Evolutionary conservation across 2,797 vertebrate genomes (phyloP), one percentile per base, ranked within the genome.

Genomic region (Hemibagrus guttatus): DNA sequence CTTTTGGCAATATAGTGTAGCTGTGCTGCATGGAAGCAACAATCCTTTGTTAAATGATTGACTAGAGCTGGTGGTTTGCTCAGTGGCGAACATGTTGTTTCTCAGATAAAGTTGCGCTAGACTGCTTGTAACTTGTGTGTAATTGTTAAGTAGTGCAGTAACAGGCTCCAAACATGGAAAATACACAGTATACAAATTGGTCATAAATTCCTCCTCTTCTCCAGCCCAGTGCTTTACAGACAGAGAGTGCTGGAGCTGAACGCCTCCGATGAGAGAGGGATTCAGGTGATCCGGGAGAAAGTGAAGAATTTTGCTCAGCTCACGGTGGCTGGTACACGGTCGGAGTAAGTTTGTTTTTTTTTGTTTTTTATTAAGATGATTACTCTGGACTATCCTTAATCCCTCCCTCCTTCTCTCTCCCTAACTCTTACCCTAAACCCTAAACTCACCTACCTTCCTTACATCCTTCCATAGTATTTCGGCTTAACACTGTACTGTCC

Each of bases 281-380:
- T 99, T 90, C 98, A 99, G 94, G 98, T 99, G 71, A 87, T 99
- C 90, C 95, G 98, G 64, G 96, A 99, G 69, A 99, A 99, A 91
- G 97, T 99, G 91, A 99, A 99, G 93, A 96, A 90, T 68, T 99
- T 99, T 90, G 97, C 98, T 90, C 97, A 99, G 90, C 96, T 99
- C 16, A 97, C 97, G 0, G 98, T 97, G 0, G 95, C 96, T 23
- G 98, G 98, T 80, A 96, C 91, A 80, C 97, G 97, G 23, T 14
- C 96, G 49, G 98, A 99, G 98, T 99, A 93, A 98, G 98, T 92
- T 54, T 63, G 31, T 14, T 31, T 68, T 59, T 46, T 46, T 64
- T 63, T 49, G 21, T 28, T 68, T 58, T 39, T 39, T 39, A 4
- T 39, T 39, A 2, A 14, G 56, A 19, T 49, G 42, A 58, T 28